Evolutionary conservation across 2,113 vertebrate genomes (phyloP), one percentile per base, ranked within the genome.

Genomic region (Archocentrus centrarchus): DNA sequence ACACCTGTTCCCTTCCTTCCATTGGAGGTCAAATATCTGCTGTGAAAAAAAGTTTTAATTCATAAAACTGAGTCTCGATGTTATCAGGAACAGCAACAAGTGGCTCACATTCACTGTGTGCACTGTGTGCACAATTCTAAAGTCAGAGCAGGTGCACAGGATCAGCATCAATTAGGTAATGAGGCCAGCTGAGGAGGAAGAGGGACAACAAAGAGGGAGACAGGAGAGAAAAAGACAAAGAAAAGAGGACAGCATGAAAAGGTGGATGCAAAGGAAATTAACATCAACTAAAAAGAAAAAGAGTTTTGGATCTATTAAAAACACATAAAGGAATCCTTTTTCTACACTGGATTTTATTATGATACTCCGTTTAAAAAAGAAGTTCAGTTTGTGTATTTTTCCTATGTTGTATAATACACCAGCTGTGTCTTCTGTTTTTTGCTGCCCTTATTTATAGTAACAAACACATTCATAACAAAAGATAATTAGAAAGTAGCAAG

Each of bases 101-200:
- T 59, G 77, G 20, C 64, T 81, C 15, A 41, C 24, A 44, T 35
- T 68, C 30, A 2, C 61, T 18, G 53, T 39, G 35, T 66, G 57
- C 80, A 55, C 63, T 18, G 53, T 39, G 35, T 66, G 57, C 80
- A 55, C 63, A 27, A 22, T 70, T 87, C 50, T 75, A 32, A 75
- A 80, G 77, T 47, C 61, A 30, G 63, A 75, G 41, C 89, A 91
- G 91, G 82, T 92, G 89, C 62, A 24, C 77, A 41, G 85, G 85
- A 89, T 88, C 70, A 88, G 79, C 41, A 75, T 84, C 82, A 79
- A 59, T 92, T 78, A 81, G 82, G 77, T 91, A 83, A 93, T 91
- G 82, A 61, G 18, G 60, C 53, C 30, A 62, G 57, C 58, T 10
- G 64, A 87, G 63, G 22, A 20, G 61, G 59, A 78, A 18, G 68